Base-by-base conservation (phyloP, 2,113 vertebrate species). In the Edolisoma coerulescens region DNA sequence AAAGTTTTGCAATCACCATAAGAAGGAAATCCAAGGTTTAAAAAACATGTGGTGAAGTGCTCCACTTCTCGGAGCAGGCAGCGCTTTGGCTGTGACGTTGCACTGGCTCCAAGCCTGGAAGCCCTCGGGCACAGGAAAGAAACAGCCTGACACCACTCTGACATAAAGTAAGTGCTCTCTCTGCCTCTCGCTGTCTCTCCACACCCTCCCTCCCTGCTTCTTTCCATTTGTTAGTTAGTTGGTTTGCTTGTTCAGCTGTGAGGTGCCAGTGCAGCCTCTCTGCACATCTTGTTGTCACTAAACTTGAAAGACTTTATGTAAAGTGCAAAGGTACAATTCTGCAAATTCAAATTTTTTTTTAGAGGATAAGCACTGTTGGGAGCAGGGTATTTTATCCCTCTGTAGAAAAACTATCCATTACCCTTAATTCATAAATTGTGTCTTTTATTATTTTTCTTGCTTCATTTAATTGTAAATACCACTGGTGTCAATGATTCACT, bases 141-240 rank as follows among this genome's bases (percentile, higher is more conserved):
- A 93, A n/a, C 61, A 82, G 94, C 47, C 92, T 37, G 89, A 75
- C 60, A 57, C 26, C 0, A 26, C 80, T 45, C 30, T 86, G 79
- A 54, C 89, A 90, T 73, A 54, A 23, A 87, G 96, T 97, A 97
- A 95, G 97, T 95, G 81, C 73, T 83, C 64, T 87, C 37, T 71
- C 53, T 94, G 78, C 57, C 64, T 87, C 53, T 64, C 13, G 0
- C 61, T 47, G 41, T 35, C 26, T 18, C 52, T 68, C 15, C 50
- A 11, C 64, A 57, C 37, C 9, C 61, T 85, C 41, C 27, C 67
- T 85, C 87, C 42, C 73, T 49, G 21, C 65, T 70, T 14, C 85
- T 78, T 30, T 30, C 54, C 52, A 2, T 27, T 33, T 60, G 9
- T 26, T 42, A 26, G 4, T 52, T 13, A 26, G 7, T 35, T 17